Conservation (phyloP, 1,140 invertebrate species). For the Drosophila ogumai region DNA sequence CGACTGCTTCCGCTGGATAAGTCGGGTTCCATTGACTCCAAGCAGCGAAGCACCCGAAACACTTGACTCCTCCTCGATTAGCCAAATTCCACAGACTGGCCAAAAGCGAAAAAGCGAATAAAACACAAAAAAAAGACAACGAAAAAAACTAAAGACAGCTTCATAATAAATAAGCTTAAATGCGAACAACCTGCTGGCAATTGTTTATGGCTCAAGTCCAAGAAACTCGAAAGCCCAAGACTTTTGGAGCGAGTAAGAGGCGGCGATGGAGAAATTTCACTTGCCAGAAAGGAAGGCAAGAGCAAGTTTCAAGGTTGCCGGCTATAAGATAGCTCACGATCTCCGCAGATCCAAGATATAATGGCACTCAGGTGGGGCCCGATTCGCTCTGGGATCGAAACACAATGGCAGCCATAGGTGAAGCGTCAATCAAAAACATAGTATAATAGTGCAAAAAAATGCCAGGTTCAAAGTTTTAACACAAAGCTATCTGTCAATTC, state of each 20-base stretch:
- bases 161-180: conserved; percentile 58
- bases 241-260: conserved; percentile 24
- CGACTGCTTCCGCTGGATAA: conserved; percentile 44
- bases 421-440: conserved; percentile 18
- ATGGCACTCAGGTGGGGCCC: conserved; percentile 23
- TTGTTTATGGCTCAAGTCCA: conserved; percentile 67
- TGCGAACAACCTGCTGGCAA: conserved; percentile 55
- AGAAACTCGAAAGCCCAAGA: conserved; percentile 58
- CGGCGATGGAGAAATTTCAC: conserved; percentile 64
- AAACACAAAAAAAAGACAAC: conserved; percentile 9
- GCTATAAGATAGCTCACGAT: conserved; percentile 20
- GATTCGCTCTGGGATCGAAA: conserved; percentile 13
- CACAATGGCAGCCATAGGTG: conserved; percentile 16
- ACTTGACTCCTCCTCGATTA: conserved; percentile 65
- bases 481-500: conserved; percentile 9
- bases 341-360: conserved; percentile 20
- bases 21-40: conserved; percentile 31
- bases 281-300: conserved; percentile 52
- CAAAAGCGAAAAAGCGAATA: conserved; percentile 13
- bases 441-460: conserved; percentile 5
- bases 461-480: background rate
- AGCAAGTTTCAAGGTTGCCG: conserved; percentile 73
- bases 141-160: conserved; percentile 38
- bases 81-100: conserved; percentile 58
- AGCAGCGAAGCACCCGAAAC: conserved; percentile 39